Conservation (phyloP, 2,113 vertebrate species). For the Zosterops borbonicus region DNA sequence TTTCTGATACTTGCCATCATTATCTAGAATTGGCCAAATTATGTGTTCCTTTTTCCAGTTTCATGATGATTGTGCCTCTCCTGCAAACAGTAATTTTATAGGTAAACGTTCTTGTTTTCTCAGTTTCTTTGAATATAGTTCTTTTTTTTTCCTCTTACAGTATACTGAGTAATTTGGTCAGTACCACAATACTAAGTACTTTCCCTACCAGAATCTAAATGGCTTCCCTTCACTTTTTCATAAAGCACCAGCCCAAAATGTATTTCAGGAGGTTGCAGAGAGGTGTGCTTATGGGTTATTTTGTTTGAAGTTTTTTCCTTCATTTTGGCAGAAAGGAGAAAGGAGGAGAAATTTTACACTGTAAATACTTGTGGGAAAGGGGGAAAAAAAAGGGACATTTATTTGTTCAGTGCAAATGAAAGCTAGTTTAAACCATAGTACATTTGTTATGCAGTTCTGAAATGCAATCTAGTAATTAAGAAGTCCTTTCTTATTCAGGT, state of each 20-base stretch:
- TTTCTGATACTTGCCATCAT: neutral
- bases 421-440: neutral
- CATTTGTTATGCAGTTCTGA: neutral
- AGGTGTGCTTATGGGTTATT: neutral
- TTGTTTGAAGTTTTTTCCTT: neutral
- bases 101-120: neutral
- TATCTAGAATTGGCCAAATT: neutral
- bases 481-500: slow-evolving; percentile 79
- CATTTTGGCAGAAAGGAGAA: neutral
- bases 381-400: rapidly evolving
- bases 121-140: neutral
- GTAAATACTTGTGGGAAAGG: neutral
- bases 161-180: neutral
- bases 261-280: neutral
- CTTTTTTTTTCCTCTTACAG: neutral
- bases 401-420: neutral
- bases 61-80: neutral
- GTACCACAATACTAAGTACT: neutral
- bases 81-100: neutral
- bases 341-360: neutral
- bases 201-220: neutral
- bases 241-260: neutral
- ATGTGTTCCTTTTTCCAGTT: neutral
- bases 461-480: neutral
- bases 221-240: neutral